Conservation (phyloP, 92 coral and sea anemone species). For the Epizoanthus illoricatus region DNA sequence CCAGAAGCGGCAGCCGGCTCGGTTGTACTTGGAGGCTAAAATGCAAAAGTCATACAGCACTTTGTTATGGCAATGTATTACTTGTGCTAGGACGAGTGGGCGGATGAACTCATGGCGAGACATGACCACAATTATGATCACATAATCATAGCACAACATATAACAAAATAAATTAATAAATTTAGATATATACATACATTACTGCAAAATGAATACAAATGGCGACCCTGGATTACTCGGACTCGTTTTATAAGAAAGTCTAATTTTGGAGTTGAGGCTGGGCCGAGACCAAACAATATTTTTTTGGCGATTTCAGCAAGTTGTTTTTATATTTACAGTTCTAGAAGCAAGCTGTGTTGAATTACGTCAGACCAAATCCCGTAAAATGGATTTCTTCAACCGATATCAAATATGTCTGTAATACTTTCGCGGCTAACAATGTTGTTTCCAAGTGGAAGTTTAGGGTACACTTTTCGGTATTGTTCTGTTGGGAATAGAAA, state of each 20-base stretch:
- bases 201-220: background rate
- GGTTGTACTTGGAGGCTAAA: background rate
- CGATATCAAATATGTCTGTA: too few relatives aligned
- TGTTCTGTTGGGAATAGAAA: too few relatives aligned
- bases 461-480: too few relatives aligned
- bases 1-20: constrained; percentile 2
- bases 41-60: constrained; percentile 17
- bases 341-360: too few relatives aligned
- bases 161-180: background rate
- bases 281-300: background rate
- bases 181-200: background rate
- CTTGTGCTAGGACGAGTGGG: background rate
- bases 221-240: too few relatives aligned
- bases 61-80: constrained; percentile 10
- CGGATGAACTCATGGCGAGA: background rate
- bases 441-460: too few relatives aligned
- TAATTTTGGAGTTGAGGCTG: background rate
- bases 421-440: too few relatives aligned
- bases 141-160: background rate
- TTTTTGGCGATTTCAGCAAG: too few relatives aligned
- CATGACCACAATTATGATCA: constrained; percentile 7
- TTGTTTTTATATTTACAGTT: too few relatives aligned
- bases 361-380: too few relatives aligned
- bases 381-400: too few relatives aligned
- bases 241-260: background rate